Conservation (phyloP, 2,888 invertebrate genomes). For the Lepidonotus clava region DNA sequence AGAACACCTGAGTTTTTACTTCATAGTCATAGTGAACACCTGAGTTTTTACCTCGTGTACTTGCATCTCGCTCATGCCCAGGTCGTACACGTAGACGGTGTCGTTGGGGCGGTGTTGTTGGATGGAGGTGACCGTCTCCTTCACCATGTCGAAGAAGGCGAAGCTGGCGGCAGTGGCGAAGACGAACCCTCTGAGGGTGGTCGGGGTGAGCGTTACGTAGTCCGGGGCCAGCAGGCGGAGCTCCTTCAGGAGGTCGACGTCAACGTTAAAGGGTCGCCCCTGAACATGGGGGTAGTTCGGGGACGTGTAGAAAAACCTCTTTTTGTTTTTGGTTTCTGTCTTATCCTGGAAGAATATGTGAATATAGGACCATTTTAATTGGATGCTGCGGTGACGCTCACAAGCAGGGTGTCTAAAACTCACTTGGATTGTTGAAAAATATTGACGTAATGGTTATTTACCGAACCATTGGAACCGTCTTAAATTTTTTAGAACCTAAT, state of each 20-base stretch:
- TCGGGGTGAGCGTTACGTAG: neutral
- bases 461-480: too few species aligned
- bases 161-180: conserved; percentile 55
- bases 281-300: conserved; percentile 9
- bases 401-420: too few species aligned
- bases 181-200: conserved; percentile 24
- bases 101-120: conserved; percentile 51
- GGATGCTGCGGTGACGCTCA: too few species aligned
- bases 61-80: conserved; percentile 39
- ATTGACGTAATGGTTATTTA: too few species aligned
- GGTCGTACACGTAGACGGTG: conserved; percentile 57
- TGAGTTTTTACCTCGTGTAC: conserved; percentile 43
- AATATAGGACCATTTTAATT: too few species aligned
- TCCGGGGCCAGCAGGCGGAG: neutral
- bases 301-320: conserved; percentile 25
- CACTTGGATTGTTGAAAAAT: too few species aligned
- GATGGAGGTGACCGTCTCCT: conserved; percentile 44
- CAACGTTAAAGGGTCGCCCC: neutral
- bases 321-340: neutral
- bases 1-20: too few species aligned
- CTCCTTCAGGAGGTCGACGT: neutral
- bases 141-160: conserved; percentile 25
- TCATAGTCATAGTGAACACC: too few species aligned
- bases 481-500: too few species aligned
- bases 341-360: too few species aligned